These are phyloP conservation scores for Bedellia somnulentella DNA, from an alignment of 2,888 invertebrate species.

Conservation along the genomic window DNA sequence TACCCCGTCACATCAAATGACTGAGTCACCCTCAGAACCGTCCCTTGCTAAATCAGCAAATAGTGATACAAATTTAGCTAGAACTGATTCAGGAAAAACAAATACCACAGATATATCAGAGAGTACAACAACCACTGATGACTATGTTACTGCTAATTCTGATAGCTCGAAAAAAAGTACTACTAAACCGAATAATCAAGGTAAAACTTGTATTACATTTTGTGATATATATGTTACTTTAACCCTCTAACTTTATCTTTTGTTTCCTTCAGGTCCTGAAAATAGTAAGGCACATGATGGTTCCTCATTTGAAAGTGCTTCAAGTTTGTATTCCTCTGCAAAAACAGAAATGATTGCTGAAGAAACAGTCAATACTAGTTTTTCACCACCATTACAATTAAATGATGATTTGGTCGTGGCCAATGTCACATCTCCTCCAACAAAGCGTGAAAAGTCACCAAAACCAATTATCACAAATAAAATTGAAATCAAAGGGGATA, in stretches of 20 bases:
- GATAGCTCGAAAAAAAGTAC: conserved; percentile 70
- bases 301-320: conserved; percentile 86
- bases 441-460: neutral
- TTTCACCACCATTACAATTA: conserved; percentile 60
- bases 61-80: conserved; percentile 57
- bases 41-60: conserved; percentile 30
- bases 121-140: conserved; percentile 83
- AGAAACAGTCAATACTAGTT: conserved; percentile 65
- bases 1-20: conserved; percentile 33
- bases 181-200: conserved; percentile 40
- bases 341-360: conserved; percentile 70
- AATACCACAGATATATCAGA: conserved; percentile 82
- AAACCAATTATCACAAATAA: neutral
- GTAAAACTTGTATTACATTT: conserved; percentile 15
- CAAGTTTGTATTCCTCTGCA: conserved; percentile 76
- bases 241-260: too few species aligned
- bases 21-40: conserved; percentile 36
- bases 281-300: conserved; percentile 69
- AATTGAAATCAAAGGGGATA: conserved; percentile 24
- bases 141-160: conserved; percentile 84
- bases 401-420: conserved; percentile 50
- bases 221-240: conserved; percentile 15
- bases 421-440: conserved; percentile 36
- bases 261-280: conserved; percentile 47
- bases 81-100: conserved; percentile 72